A percentile compares a stretch with the other conserved stretches of the same genome.
Evolutionary conservation across 2,113 vertebrate genomes (phyloP).

Genomic region (Halcyon malimbica): DNA sequence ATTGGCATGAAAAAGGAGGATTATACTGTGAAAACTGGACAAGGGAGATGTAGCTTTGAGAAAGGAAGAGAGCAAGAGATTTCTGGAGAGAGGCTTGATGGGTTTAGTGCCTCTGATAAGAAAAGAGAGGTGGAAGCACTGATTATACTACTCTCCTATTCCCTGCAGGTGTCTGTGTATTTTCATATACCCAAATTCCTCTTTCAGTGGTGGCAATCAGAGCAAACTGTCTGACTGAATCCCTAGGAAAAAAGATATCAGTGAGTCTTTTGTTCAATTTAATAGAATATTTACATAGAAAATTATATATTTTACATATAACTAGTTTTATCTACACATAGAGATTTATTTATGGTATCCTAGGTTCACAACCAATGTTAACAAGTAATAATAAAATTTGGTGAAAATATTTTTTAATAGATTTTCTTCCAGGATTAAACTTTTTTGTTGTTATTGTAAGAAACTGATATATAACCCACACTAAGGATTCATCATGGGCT

Average conservation of each 20-base stretch:
- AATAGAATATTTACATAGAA: neutral
- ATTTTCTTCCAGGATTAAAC: neutral
- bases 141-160: neutral
- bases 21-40: neutral
- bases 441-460: neutral
- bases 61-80: neutral
- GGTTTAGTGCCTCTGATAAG: neutral
- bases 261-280: neutral
- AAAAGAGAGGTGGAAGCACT: neutral
- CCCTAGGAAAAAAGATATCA: accelerated
- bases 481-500: neutral
- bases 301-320: neutral
- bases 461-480: neutral
- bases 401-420: neutral
- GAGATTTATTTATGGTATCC: neutral
- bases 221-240: neutral
- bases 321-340: neutral
- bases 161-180: neutral
- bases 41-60: neutral
- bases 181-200: neutral
- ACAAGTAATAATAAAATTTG: neutral
- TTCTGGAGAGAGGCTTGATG: neutral
- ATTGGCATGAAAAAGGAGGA: neutral
- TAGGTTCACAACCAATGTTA: neutral
- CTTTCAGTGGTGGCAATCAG: neutral